phyloP scores from a whole-genome alignment of 2,113 vertebrate species.

The Steatornis caripensis region DNA sequence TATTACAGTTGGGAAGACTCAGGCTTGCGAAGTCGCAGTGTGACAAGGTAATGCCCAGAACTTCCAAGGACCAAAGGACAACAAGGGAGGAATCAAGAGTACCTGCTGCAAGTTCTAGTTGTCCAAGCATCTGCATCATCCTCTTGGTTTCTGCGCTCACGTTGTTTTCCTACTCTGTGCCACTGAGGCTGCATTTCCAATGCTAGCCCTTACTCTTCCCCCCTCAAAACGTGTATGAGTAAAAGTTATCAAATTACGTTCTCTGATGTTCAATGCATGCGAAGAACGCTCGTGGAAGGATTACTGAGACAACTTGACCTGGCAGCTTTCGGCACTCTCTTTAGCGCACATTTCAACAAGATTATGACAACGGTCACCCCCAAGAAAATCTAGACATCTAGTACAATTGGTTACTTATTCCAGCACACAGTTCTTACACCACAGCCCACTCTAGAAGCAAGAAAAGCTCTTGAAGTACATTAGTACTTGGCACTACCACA shows the following conservation, averaged over 20 bases:
- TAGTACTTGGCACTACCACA: background rate
- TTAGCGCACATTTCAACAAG: background rate
- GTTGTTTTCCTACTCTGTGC: background rate
- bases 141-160: background rate
- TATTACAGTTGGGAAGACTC: background rate
- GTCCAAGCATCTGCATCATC: background rate
- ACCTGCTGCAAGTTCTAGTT: background rate
- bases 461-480: background rate
- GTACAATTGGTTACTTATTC: background rate
- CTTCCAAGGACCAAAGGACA: background rate
- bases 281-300: background rate
- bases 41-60: background rate
- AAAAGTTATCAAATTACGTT: background rate
- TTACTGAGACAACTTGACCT: background rate
- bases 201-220: background rate
- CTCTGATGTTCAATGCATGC: background rate
- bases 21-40: background rate
- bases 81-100: background rate
- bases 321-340: background rate
- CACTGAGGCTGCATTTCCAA: background rate
- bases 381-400: background rate
- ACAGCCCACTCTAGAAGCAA: background rate
- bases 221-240: fast-evolving
- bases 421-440: background rate
- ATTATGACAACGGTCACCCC: background rate